A percentile compares a stretch with the other conserved stretches of the same genome.
phyloP scores from a whole-genome alignment of 2,113 vertebrate genomes.

The Hippocampus mohnikei region DNA sequence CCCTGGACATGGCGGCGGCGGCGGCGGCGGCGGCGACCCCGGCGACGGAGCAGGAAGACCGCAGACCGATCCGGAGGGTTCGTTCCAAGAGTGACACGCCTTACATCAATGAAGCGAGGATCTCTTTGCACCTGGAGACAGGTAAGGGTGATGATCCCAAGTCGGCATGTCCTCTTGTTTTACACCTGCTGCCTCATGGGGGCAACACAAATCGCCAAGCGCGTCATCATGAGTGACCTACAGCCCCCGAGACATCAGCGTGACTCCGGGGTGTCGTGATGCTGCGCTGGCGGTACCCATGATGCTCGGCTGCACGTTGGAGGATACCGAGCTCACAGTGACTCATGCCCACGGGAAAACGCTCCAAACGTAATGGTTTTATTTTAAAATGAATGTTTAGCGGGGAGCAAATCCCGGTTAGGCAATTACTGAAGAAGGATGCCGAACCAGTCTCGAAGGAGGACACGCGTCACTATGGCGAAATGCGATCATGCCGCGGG shows the following conservation, averaged over 20 bases:
- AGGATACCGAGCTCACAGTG: slow-evolving; percentile 29
- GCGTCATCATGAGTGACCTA: not conserved
- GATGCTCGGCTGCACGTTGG: slow-evolving; percentile 31
- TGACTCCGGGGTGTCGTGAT: slow-evolving; percentile 49
- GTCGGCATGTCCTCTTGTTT: not conserved
- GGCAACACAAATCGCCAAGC: not conserved
- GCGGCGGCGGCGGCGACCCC: slow-evolving; percentile 82
- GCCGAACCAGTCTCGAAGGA: slow-evolving; percentile 27
- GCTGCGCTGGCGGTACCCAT: slow-evolving; percentile 30
- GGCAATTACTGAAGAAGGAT: slow-evolving; percentile 5
- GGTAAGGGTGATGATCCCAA: slow-evolving; percentile 71
- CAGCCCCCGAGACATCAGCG: slow-evolving; percentile 40
- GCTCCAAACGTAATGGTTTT: not conserved
- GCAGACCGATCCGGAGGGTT: slow-evolving; percentile 91
- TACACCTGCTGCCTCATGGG: not conserved
- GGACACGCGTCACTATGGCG: slow-evolving; percentile 18
- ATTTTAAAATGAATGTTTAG: not conserved
- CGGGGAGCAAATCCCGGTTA: not conserved
- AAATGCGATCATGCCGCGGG: slow-evolving; percentile 15
- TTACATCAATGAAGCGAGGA: slow-evolving; percentile 92
- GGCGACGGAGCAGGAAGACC: slow-evolving; percentile 82
- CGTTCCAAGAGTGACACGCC: slow-evolving; percentile 98
- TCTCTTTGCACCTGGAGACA: slow-evolving; percentile 91
- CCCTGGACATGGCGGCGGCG: slow-evolving; percentile 82
- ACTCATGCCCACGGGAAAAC: slow-evolving; percentile 31